Evolutionary conservation across 1,140 invertebrate genomes (phyloP).

Genomic region (Listronotus oregonensis): DNA sequence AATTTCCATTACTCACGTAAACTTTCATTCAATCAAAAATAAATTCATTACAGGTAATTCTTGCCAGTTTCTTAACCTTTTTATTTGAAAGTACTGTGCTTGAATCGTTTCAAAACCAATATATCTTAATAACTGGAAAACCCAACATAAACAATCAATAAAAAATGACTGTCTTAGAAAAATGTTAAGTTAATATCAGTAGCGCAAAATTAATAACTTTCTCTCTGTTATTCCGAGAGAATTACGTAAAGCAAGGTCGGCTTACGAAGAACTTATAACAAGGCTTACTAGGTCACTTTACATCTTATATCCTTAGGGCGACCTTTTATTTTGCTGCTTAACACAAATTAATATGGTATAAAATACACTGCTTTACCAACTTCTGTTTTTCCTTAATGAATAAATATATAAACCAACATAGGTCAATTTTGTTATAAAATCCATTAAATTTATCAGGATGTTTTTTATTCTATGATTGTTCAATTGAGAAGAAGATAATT

Average conservation of each 20-base stretch:
- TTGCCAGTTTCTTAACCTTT: background rate
- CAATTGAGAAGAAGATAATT: no score
- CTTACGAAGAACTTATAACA: slow-evolving; percentile 15
- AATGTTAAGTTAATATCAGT: slow-evolving; percentile 13
- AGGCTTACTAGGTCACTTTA: slow-evolving; percentile 19
- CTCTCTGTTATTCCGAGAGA: slow-evolving; percentile 24
- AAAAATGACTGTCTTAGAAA: background rate
- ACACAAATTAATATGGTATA: background rate
- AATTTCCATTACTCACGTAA: no score
- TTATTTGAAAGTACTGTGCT: slow-evolving; percentile 2
- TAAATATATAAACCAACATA: no score
- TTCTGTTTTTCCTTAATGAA: no score
- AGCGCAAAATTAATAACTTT: slow-evolving; percentile 28
- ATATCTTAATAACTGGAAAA: background rate
- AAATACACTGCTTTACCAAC: no score
- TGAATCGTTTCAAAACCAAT: background rate
- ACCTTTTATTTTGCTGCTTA: background rate
- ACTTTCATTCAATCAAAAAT: background rate
- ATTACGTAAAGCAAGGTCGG: slow-evolving; percentile 35
- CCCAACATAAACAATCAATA: background rate
- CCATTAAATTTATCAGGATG: no score
- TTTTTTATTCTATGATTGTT: no score
- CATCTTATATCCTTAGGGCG: background rate
- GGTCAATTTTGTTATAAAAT: no score
- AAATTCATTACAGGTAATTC: background rate